These are phyloP conservation scores for Andrena haemorrhoa DNA, from an alignment of 2,888 invertebrate species.

Conservation along the genomic window DNA sequence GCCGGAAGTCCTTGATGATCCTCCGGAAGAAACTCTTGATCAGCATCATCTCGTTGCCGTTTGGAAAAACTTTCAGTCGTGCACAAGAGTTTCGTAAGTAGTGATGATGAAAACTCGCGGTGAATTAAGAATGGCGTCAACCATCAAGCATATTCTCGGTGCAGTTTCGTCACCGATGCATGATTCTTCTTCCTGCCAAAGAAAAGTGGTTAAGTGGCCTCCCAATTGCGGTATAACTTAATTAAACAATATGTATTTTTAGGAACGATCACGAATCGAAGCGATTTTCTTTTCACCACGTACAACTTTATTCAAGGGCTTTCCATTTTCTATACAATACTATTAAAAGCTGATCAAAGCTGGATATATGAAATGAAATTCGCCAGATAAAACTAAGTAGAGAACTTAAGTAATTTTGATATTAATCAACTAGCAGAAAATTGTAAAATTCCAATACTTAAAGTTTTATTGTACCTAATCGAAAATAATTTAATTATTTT, in stretches of 20 bases:
- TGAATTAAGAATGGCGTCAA: conserved; percentile 41
- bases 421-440: too few species aligned
- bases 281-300: too few species aligned
- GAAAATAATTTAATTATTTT: too few species aligned
- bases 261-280: not conserved
- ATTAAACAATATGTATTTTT: not conserved
- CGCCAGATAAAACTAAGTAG: too few species aligned
- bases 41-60: conserved; percentile 86
- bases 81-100: conserved; percentile 31
- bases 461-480: too few species aligned
- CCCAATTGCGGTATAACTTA: too few species aligned
- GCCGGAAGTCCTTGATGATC: conserved; percentile 89
- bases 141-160: conserved; percentile 27
- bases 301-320: too few species aligned
- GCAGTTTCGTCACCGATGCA: conserved; percentile 47
- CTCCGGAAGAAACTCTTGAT: conserved; percentile 88
- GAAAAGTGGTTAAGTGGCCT: not conserved
- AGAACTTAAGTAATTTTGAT: too few species aligned
- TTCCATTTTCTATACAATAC: too few species aligned
- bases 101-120: conserved; percentile 8
- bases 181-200: conserved; percentile 41
- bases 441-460: too few species aligned
- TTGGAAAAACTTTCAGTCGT: conserved; percentile 16
- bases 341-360: too few species aligned
- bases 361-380: too few species aligned